A percentile compares a stretch with the other conserved stretches of the same genome.
Conservation (phyloP, 2,888 invertebrate genomes). For the Eristalis tenax region DNA sequence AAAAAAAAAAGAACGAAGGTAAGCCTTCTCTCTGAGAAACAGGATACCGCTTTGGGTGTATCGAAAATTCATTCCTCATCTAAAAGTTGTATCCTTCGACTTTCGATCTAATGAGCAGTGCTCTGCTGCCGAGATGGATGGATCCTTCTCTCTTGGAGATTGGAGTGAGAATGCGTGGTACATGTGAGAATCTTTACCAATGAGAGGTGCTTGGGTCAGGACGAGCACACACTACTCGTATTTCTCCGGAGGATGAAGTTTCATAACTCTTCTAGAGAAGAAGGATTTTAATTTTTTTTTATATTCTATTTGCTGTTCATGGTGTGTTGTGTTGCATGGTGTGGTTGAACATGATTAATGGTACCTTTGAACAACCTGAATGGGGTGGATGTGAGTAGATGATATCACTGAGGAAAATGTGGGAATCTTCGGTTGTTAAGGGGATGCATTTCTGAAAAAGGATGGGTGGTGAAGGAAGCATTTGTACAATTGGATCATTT, state of each 20-base stretch:
- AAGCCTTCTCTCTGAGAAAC: constrained; percentile 15
- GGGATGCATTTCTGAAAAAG: too few species aligned
- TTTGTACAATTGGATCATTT: too few species aligned
- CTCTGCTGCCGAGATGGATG: not conserved
- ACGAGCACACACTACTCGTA: constrained; percentile 24
- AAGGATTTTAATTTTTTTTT: not conserved
- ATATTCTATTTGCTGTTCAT: not conserved
- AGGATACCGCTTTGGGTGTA: constrained; percentile 25
- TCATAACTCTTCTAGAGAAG: not conserved
- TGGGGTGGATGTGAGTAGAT: too few species aligned
- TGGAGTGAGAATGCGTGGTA: not conserved
- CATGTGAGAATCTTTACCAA: constrained; percentile 16
- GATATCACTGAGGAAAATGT: too few species aligned
- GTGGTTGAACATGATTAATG: constrained; percentile 30
- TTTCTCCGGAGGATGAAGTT: constrained; percentile 36
- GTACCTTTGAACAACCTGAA: not conserved
- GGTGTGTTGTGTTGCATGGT: not conserved
- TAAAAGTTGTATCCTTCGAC: constrained; percentile 58
- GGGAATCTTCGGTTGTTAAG: too few species aligned
- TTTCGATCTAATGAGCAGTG: constrained; percentile 43
- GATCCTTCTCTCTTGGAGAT: not conserved
- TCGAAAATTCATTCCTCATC: constrained; percentile 27
- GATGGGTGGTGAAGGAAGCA: too few species aligned
- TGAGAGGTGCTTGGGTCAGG: constrained; percentile 37
- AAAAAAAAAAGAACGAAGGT: not conserved